Evolutionary conservation across 2,888 invertebrate genomes (phyloP), one percentile per base, ranked within the genome.

Genomic region (Stomorhina lunata): DNA sequence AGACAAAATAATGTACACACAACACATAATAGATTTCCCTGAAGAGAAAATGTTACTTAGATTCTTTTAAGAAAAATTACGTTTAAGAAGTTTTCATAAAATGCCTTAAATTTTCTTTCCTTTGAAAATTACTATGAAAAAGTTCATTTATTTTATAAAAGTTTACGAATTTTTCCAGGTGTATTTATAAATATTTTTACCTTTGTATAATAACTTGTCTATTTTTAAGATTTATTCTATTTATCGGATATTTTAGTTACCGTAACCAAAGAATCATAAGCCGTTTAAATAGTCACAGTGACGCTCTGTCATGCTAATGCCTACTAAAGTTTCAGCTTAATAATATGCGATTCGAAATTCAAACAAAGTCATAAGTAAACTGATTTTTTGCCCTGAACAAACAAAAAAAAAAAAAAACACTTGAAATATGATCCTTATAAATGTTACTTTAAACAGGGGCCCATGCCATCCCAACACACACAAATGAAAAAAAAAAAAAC

Each of bases 401-500:
- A 37, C 10, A 20, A 37, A 53, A 53, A 15, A 25, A 10, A 48
- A 27, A 71, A 17, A 22, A 80, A 68, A 68, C 76, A 63, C 73
- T 81, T 81, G 81, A 83, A 79, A 81, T 80, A 59, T 57, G 63
- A 76, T 84, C 43, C 66, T 77, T 34, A 53, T 68, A 73, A 81
- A 45, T 55, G 71, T 66, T 72, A 73, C 20, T 32, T 12, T n/a
- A 59, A 59, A 69, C 29, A 59, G 6, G 9, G 17, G 7, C 32
- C 15, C 15, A n/a, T n/a, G n/a, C n/a, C n/a, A n/a, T n/a, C 32
- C 0, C 32, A 68, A 53, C n/a, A 59, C 66, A 65, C 69, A 45
- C 17, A 72, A 6, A 17, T n/a, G 77, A 84, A 84, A 84, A 84
- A 86, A 84, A 84, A 83, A 83, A 84, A 79, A 84, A 84, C 79